Percentiles rank a stretch among this genome's conserved stretches.
Evolutionary conservation across 2,113 vertebrate genomes (phyloP).

Genomic region (Melospiza georgiana): DNA sequence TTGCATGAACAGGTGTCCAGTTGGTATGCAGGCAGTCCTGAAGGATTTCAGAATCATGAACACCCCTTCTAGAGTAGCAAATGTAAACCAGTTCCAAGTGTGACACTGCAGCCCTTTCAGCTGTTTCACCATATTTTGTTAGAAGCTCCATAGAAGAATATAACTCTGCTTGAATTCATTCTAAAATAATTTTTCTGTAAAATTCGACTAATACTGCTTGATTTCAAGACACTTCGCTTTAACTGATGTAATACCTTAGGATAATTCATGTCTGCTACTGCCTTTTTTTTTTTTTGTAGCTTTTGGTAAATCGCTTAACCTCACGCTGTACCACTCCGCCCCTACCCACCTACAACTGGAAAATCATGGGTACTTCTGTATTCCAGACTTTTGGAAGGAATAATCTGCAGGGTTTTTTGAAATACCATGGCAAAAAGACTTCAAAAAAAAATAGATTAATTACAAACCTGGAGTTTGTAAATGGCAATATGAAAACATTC

Average conservation of each 20-base stretch:
- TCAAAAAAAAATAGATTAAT: not conserved
- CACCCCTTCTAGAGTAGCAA: not conserved
- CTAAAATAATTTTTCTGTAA: not conserved
- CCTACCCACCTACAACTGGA: not conserved
- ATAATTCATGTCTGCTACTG: not conserved
- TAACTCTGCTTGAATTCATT: not conserved
- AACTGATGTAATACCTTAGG: not conserved
- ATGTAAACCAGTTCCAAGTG: not conserved
- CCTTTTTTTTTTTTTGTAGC: not conserved
- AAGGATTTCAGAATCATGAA: not conserved
- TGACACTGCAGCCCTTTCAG: constrained; percentile 1
- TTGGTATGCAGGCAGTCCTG: not conserved
- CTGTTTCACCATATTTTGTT: not conserved
- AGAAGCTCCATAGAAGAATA: not conserved
- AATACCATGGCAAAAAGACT: not conserved
- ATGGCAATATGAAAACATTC: not conserved
- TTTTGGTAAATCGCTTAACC: not conserved
- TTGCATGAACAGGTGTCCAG: constrained; percentile 4
- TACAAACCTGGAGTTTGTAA: not conserved
- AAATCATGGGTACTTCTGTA: not conserved
- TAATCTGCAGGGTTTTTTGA: not conserved
- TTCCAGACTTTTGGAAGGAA: not conserved
- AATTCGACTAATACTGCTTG: not conserved
- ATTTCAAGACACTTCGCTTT: not conserved
- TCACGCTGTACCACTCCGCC: not conserved